A percentile compares a stretch with the other conserved stretches of the same genome.
Evolutionary conservation across 2,113 vertebrate species (phyloP).

Genomic region (Nipponia nippon): DNA sequence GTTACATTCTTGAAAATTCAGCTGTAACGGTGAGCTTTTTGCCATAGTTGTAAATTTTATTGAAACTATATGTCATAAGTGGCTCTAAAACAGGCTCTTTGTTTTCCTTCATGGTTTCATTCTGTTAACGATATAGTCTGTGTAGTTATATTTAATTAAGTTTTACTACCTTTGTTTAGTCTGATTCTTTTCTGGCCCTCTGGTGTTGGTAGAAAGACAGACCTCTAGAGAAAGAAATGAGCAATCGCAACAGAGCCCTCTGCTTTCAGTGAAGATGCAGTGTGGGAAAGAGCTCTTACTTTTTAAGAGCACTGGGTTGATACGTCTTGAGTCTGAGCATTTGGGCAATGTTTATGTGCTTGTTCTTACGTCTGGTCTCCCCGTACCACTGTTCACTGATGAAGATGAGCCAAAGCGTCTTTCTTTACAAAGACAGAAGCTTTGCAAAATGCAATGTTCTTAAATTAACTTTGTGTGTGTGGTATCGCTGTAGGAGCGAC

Average conservation of each 20-base stretch:
- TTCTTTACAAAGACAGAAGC: constrained; percentile 59
- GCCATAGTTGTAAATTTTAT: not conserved
- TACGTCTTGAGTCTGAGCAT: not conserved
- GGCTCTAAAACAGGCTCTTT: not conserved
- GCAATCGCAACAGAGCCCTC: not conserved
- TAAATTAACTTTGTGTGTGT: constrained; percentile 87
- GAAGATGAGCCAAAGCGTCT: not conserved
- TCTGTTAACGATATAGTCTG: not conserved
- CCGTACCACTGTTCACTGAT: not conserved
- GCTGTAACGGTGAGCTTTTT: not conserved
- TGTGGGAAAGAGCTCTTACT: not conserved
- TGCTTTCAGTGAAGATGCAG: not conserved
- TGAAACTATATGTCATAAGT: not conserved
- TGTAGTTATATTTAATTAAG: not conserved
- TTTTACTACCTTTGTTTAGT: not conserved
- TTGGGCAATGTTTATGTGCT: not conserved
- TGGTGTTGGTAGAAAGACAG: not conserved
- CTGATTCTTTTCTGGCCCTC: not conserved
- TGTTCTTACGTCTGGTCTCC: not conserved
- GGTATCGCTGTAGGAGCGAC: constrained; percentile 94
- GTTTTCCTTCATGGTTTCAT: not conserved
- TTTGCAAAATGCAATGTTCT: constrained; percentile 63
- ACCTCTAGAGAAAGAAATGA: not conserved
- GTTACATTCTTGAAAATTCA: not conserved
- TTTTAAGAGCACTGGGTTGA: not conserved